Evolutionary conservation across 2,113 vertebrate species (phyloP).

Genomic region (Scartelaos histophorus): DNA sequence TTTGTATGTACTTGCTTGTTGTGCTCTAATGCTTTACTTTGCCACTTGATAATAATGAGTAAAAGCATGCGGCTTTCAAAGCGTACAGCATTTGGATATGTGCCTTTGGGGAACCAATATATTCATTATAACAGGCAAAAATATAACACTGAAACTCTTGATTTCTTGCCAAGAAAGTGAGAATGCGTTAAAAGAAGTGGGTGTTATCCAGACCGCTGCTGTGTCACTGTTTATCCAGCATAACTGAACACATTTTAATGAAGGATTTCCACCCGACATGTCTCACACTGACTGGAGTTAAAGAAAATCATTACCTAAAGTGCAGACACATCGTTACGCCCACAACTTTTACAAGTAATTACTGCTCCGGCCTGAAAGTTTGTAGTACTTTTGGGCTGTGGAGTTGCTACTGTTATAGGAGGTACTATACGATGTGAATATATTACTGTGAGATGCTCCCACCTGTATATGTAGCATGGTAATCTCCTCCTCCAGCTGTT

Average conservation of each 20-base stretch:
- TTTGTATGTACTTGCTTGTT: background rate
- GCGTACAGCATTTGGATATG: background rate
- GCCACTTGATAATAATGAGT: background rate
- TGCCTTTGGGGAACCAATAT: background rate
- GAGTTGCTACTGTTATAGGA: constrained; percentile 2
- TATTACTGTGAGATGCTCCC: constrained; percentile 20
- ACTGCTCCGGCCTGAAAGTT: constrained; percentile 16
- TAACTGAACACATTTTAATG: constrained; percentile 27
- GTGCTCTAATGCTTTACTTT: background rate
- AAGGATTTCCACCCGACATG: constrained; percentile 20
- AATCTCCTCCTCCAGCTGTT: constrained; percentile 76
- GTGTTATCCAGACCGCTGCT: background rate
- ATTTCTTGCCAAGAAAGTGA: constrained; percentile 3
- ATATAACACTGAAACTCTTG: constrained; percentile 3
- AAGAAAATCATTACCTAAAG: constrained; percentile 1
- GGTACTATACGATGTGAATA: background rate
- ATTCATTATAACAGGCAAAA: background rate
- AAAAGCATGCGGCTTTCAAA: background rate
- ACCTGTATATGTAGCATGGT: constrained; percentile 84
- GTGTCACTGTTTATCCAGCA: constrained; percentile 17
- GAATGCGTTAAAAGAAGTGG: constrained; percentile 13
- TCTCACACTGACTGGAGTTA: background rate
- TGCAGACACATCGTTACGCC: constrained; percentile 8
- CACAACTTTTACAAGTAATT: constrained; percentile 24
- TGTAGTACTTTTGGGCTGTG: background rate